These are phyloP conservation scores for Rhinichthys osculus DNA, from an alignment of 2,797 vertebrate genomes.

Conservation along the genomic window DNA sequence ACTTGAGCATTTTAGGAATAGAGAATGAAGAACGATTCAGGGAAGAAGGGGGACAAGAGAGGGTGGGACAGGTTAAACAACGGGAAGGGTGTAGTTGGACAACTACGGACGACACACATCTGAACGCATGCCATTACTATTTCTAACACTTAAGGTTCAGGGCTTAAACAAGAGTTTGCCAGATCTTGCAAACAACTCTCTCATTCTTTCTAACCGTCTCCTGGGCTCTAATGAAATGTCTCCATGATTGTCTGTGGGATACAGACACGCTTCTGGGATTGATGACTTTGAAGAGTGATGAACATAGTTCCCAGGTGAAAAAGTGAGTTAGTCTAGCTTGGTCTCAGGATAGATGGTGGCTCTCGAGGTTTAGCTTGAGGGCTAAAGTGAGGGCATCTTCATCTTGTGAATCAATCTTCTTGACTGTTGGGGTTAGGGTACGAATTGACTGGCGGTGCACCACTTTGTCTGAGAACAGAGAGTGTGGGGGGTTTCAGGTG, in stretches of 20 bases:
- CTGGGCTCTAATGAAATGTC: not conserved
- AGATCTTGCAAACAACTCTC: not conserved
- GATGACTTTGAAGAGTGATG: slow-evolving; percentile 11
- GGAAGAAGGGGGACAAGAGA: slow-evolving; percentile 52
- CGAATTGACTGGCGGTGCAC: not conserved
- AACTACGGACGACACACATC: slow-evolving; percentile 76
- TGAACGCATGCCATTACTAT: slow-evolving; percentile 71
- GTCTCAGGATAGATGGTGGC: slow-evolving; percentile 16
- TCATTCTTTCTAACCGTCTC: not conserved
- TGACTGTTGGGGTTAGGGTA: slow-evolving; percentile 5
- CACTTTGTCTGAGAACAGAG: slow-evolving; percentile 1
- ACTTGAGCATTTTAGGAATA: slow-evolving; percentile 62
- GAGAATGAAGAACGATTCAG: slow-evolving; percentile 44
- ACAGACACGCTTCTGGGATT: not conserved
- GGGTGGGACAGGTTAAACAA: slow-evolving; percentile 62
- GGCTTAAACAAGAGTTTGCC: not conserved
- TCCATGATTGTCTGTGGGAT: not conserved
- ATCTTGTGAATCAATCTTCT: slow-evolving; percentile 33
- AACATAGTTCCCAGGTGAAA: slow-evolving; percentile 24
- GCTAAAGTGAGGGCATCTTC: slow-evolving; percentile 8
- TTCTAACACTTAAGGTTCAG: not conserved
- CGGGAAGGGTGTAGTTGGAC: slow-evolving; percentile 71
- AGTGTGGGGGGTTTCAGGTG: slow-evolving; percentile 33
- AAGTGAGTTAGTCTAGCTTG: not conserved
- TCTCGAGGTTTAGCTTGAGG: slow-evolving; percentile 13